Percentiles rank a stretch among this genome's conserved stretches.
Evolutionary conservation across 2,888 invertebrate genomes (phyloP).

Genomic region (Ganaspis brasiliensis): DNA sequence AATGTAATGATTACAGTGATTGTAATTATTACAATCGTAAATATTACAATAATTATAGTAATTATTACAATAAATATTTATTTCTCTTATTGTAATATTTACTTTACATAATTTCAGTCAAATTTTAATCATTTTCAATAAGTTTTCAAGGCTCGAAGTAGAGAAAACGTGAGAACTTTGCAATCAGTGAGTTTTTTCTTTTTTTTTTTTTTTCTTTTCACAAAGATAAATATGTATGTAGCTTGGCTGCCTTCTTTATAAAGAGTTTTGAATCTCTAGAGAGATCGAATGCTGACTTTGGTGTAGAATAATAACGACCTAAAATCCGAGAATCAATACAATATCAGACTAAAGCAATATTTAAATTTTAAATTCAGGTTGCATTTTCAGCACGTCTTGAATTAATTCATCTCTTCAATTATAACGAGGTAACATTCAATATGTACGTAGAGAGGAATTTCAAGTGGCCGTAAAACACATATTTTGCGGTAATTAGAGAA

Average conservation of each 20-base stretch:
- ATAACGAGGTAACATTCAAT: conserved; percentile 31
- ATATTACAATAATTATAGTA: too few relatives aligned
- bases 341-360: conserved; percentile 31
- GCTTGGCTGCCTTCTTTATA: conserved; percentile 30
- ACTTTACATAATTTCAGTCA: background rate
- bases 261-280: conserved; percentile 42
- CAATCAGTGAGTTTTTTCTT: conserved; percentile 21
- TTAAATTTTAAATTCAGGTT: conserved; percentile 36
- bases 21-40: too few relatives aligned
- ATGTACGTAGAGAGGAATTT: background rate
- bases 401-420: conserved; percentile 30
- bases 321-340: conserved; percentile 60
- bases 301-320: conserved; percentile 56
- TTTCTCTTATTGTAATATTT: too few relatives aligned
- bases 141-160: conserved; percentile 3
- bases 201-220: background rate
- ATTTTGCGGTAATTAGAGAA: conserved; percentile 23
- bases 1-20: too few relatives aligned
- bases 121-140: background rate
- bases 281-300: conserved; percentile 56
- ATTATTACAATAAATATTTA: too few relatives aligned
- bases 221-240: conserved; percentile 31
- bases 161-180: conserved; percentile 17
- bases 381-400: conserved; percentile 24
- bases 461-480: background rate